Evolutionary conservation across 2,888 invertebrate species (phyloP).

Genomic region (Pedicia rivosa): DNA sequence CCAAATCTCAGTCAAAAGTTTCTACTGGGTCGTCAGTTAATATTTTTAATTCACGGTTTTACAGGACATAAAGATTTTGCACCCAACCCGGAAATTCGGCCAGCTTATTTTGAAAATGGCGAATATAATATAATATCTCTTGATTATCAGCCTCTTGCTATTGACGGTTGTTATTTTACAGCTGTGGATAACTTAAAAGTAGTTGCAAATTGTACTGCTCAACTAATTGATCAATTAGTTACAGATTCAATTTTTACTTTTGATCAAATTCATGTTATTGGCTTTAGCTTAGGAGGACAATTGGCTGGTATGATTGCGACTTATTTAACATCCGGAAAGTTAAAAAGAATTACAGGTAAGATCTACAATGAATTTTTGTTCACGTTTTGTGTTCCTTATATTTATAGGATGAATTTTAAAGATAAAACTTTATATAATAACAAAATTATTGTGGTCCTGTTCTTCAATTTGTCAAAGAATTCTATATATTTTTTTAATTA

Average conservation of each 20-base stretch:
- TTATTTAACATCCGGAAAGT: slow-evolving; percentile 29
- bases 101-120: slow-evolving; percentile 38
- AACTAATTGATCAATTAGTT: slow-evolving; percentile 38
- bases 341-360: slow-evolving; percentile 38
- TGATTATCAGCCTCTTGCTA: slow-evolving; percentile 42
- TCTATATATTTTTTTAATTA: too few relatives aligned
- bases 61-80: slow-evolving; percentile 41
- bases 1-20: too few relatives aligned
- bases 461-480: too few relatives aligned
- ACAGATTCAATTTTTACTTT: slow-evolving; percentile 27
- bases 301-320: slow-evolving; percentile 37
- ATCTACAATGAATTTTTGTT: not conserved
- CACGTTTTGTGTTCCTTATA: too few relatives aligned
- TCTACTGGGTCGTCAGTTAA: slow-evolving; percentile 26
- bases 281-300: slow-evolving; percentile 49
- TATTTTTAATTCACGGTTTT: slow-evolving; percentile 46
- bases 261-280: slow-evolving; percentile 39
- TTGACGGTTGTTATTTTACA: slow-evolving; percentile 40
- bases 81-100: slow-evolving; percentile 42
- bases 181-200: slow-evolving; percentile 40
- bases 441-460: too few relatives aligned
- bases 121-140: slow-evolving; percentile 43
- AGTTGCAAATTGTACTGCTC: slow-evolving; percentile 42
- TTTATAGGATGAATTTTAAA: too few relatives aligned
- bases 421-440: too few relatives aligned